Evolutionary conservation across 2,113 vertebrate species (phyloP).

Genomic region (Melanerpes aurifrons): DNA sequence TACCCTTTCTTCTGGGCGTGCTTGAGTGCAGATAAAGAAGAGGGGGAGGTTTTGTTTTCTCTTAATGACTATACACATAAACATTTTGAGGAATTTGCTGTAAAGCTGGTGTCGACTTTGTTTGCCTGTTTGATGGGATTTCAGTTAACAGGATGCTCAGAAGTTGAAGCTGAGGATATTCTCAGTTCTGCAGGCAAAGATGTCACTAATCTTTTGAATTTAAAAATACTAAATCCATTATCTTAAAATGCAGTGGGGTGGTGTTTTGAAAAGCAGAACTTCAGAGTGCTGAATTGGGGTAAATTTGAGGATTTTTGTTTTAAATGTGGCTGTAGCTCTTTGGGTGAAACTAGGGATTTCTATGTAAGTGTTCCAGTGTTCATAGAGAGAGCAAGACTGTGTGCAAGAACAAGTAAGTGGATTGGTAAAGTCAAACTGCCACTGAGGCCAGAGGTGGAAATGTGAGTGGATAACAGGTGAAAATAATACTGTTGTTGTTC

Average conservation of each 20-base stretch:
- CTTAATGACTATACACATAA: background rate
- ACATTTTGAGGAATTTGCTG: background rate
- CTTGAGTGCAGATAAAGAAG: background rate
- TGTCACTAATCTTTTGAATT: background rate
- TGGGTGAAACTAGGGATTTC: background rate
- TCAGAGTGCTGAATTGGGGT: background rate
- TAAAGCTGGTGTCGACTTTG: background rate
- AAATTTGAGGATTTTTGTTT: background rate
- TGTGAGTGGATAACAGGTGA: background rate
- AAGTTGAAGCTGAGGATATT: background rate
- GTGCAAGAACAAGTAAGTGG: background rate
- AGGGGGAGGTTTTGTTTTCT: background rate
- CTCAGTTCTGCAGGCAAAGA: background rate
- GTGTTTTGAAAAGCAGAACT: background rate
- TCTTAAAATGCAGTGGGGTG: background rate
- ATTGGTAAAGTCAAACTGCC: background rate
- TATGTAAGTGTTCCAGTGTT: background rate
- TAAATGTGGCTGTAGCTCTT: background rate
- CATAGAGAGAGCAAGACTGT: background rate
- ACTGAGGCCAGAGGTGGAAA: background rate
- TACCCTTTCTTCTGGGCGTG: background rate
- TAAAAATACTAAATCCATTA: too few species aligned
- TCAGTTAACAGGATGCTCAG: background rate
- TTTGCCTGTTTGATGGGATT: background rate
- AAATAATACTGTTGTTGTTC: background rate